Base-by-base conservation (phyloP, 2,113 vertebrate genomes). In the Periophthalmodon schlosseri region DNA sequence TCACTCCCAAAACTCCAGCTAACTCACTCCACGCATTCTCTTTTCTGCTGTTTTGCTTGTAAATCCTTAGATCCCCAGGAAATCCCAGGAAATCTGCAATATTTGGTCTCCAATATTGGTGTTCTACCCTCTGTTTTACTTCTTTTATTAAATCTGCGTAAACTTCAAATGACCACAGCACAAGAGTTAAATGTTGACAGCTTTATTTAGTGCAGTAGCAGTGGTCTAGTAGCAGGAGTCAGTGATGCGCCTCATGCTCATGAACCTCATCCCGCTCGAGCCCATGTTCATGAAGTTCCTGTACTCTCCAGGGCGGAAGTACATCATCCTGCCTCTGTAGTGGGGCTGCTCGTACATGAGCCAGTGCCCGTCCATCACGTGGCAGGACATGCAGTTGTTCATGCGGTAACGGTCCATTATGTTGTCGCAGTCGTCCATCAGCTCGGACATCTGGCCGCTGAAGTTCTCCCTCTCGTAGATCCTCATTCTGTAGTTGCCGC, bases 301-400 rank as follows among this genome's bases (percentile, higher is more conserved):
- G 91, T 93, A 91, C 87, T 91, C 89, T 16, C 87, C 88, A 2
- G 89, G 87, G 82, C 86, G 89, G 81, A 86, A 63, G 88, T 91
- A 91, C 85, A 89, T 88, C 90, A 91, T 92, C 75, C 84, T 86
- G 87, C 90, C 90, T 72, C 88, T 90, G 87, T 78, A 94, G 58
- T 90, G 72, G 75, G 91, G 74, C 83, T 92, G 91, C 77, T 94
- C 93, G 66, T 91, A 93, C 85, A 94, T 87, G 75, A 92, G 87
- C 93, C 93, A 94, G 86, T 94, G 91, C 60, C 93, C 93, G 0
- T 94, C 92, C 90, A 93, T 93, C 82, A 94, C 93, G 66, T 93
- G 88, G 87, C 91, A 93, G 85, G 93, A 94, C 88, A 91, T 87
- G 80, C 91, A 93, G 82, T 94, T 92, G 74, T 81, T 82, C 91